Base-by-base conservation (phyloP, 2,797 vertebrate species). In the Nannoperca australis region DNA sequence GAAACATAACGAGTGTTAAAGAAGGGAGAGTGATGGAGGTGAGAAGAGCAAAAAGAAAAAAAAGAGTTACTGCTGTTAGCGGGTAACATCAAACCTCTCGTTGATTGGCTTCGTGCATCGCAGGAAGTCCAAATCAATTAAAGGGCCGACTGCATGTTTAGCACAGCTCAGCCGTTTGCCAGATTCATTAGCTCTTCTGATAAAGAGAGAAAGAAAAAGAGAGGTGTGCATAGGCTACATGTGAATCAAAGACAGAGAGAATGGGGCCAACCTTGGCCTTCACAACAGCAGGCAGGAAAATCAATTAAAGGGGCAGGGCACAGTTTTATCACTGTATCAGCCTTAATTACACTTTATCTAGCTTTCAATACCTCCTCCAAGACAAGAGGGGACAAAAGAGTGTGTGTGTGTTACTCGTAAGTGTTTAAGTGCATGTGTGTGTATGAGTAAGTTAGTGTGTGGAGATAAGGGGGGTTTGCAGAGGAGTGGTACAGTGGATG, bases 281-380 rank as follows among this genome's bases (percentile, higher is more conserved):
- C 81, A 79, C 45, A 40, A 38, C 10, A 66, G 79, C 74, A 82
- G 73, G 55, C 76, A 76, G 67, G 1, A 38, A 61, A 90, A 92
- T 92, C 91, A 87, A 93, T 93, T 87, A 76, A 79, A 89, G 73
- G 76, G 81, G 64, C 63, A 79, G 66, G 60, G 30, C 24, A 45
- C 72, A 78, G 81, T 89, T 93, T 93, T 84, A 93, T 93, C 89
- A 87, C 73, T 50, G 55, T 67, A 88, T 76, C 78, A 72, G 82
- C 69, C 85, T 82, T 90, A 90, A 93, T 90, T 89, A 90, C 65
- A 83, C 73, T 82, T 86, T 84, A 92, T 92, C 91, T 85, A 42
- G 70, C 54, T 87, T 86, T 91, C 91, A 86, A 84, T 91, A 88
- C 47, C 72, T 79, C 70, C 76, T 70, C 30, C 64, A 69, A 87